Evolutionary conservation across 2,113 vertebrate species (phyloP).

Genomic region (Narcine bancroftii): DNA sequence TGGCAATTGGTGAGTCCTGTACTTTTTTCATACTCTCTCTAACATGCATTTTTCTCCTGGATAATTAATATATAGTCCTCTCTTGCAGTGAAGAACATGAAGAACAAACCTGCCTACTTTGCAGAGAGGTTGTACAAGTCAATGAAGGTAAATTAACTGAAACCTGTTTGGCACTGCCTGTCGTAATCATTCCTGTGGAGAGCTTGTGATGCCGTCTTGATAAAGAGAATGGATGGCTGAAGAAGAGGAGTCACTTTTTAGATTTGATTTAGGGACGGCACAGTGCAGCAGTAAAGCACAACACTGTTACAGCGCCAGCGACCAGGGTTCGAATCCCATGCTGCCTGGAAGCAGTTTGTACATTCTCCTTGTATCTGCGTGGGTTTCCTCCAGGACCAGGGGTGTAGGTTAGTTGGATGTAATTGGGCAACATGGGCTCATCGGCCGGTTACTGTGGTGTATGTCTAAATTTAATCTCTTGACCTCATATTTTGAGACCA

Average conservation of each 20-base stretch:
- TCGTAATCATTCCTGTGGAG: not conserved
- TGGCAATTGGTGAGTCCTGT: slow-evolving; percentile 77
- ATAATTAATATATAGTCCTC: not conserved
- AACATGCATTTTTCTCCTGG: no score
- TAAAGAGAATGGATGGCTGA: not conserved
- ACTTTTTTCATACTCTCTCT: fast-evolving
- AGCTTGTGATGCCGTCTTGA: not conserved
- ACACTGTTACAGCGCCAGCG: no score
- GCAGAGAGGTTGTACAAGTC: slow-evolving; percentile 88
- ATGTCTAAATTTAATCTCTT: not conserved
- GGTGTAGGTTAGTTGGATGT: no score
- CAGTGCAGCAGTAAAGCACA: no score
- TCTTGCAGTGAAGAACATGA: slow-evolving; percentile 73
- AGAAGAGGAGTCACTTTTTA: no score
- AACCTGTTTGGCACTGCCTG: not conserved
- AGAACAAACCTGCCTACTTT: slow-evolving; percentile 74
- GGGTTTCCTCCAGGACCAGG: no score
- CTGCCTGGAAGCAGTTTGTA: no score
- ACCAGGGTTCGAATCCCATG: no score
- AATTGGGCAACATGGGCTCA: no score
- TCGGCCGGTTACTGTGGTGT: no score
- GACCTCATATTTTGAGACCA: not conserved
- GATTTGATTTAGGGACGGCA: no score
- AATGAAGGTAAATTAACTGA: slow-evolving; percentile 77
- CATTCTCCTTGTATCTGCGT: no score